Conservation (phyloP, 1,140 invertebrate species). For the Riptortus pedestris region DNA sequence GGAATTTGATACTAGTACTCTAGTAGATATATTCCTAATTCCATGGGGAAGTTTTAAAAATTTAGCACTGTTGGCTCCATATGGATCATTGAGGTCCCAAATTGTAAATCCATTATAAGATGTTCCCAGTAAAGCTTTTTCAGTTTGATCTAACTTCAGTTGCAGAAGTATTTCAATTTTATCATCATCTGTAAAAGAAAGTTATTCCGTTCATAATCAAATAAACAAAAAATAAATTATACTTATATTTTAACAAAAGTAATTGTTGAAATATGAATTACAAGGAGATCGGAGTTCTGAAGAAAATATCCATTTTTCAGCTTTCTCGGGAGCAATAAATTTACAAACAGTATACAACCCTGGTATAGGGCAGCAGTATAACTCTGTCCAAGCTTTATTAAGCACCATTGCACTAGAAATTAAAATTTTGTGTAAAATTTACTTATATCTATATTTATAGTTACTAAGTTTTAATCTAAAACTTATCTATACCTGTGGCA, state of each 20-base stretch:
- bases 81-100: constrained; percentile 58
- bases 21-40: constrained; percentile 81
- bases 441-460: constrained; percentile 2
- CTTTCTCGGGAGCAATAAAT: constrained; percentile 42
- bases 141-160: constrained; percentile 68
- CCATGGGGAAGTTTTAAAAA: constrained; percentile 74
- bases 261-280: constrained; percentile 26
- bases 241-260: background rate
- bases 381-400: constrained; percentile 43
- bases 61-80: constrained; percentile 39
- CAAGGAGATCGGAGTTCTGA: constrained; percentile 47
- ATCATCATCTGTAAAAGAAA: constrained; percentile 49
- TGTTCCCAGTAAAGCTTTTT: constrained; percentile 70
- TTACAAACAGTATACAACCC: constrained; percentile 47
- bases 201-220: no score
- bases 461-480: background rate
- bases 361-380: constrained; percentile 51
- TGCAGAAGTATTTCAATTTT: constrained; percentile 65
- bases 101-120: constrained; percentile 71
- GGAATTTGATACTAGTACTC: constrained; percentile 74
- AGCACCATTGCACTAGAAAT: constrained; percentile 52
- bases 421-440: constrained; percentile 24
- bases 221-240: background rate
- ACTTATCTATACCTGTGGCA: constrained; percentile 55
- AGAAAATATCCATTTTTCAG: constrained; percentile 47